phyloP scores from a whole-genome alignment of 2,113 vertebrate species.

The Syrmaticus mikado region DNA sequence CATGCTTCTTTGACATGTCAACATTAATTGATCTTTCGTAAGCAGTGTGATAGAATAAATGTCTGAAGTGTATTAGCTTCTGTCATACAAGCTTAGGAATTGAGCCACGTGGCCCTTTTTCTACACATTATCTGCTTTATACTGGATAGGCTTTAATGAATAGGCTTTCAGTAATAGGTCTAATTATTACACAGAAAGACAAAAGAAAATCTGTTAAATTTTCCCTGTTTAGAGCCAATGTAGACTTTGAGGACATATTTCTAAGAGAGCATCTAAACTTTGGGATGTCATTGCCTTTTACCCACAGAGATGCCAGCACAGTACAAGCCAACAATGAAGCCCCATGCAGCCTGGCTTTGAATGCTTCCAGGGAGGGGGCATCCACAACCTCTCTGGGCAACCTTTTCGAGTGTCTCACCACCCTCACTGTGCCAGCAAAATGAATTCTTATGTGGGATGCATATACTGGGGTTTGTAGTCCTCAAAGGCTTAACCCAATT shows the following conservation, averaged over 20 bases:
- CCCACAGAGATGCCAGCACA: accelerated
- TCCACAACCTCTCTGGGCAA: no score
- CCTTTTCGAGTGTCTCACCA: no score
- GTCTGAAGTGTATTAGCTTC: not conserved
- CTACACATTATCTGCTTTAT: not conserved
- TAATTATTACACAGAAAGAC: not conserved
- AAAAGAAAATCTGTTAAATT: not conserved
- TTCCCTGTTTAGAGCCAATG: not conserved
- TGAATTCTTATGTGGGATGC: not conserved
- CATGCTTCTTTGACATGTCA: not conserved
- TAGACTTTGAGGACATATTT: not conserved
- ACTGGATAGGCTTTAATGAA: not conserved
- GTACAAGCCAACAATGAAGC: not conserved
- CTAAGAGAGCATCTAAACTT: not conserved
- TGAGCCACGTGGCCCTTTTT: not conserved
- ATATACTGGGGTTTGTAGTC: not conserved
- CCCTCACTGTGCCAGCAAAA: not conserved
- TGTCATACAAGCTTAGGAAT: not conserved
- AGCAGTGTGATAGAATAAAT: not conserved
- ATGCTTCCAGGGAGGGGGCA: no score
- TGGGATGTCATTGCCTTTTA: accelerated
- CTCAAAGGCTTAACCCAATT: slow-evolving; percentile 44
- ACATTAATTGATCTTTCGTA: not conserved
- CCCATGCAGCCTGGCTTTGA: no score
- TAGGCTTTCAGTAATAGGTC: not conserved